Evolutionary conservation across 2,797 vertebrate species (phyloP), one percentile per base, ranked within the genome.

Genomic region (Phyllotis vaccarum): DNA sequence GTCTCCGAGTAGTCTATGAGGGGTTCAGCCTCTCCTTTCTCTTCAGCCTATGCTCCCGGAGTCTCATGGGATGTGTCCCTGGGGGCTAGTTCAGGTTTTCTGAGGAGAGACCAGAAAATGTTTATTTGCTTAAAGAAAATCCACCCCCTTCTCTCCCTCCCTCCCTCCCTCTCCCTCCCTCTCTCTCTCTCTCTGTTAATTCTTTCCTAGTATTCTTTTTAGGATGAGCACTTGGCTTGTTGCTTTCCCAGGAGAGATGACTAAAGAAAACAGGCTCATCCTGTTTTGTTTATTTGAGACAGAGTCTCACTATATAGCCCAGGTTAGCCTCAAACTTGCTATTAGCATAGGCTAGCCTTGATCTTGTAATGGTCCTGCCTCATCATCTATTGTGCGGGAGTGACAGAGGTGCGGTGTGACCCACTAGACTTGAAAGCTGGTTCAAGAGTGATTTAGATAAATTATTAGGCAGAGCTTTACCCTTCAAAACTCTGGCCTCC

Each of bases 101-200:
- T n/a, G 37, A 95, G 49, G 46, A 93, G 89, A 96, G 29, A 49
- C 75, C 72, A 74, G 56, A 88, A 49, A 60, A 3, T 78, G 37
- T 58, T 89, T 83, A 66, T 93, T 96, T 92, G 11, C 54, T 66
- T 56, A 11, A 86, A 85, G 60, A 52, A 85, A 64, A n/a, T 19
- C 34, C 64, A 16, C 14, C 64, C 4, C 31, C n/a, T n/a, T 2
- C 1, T 7, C 10, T n/a, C 37, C 2, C 46, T 13, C 64, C 4
- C 31, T 2, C 1, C 6, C 10, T n/a, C 37, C 2, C 46, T 49
- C 46, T 49, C 46, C 9, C 46, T 49, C 46, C 9, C 46, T 49
- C 46, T 49, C 46, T 49, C 46, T 49, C 46, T 49, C 46, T 49
- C 46, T 49, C 46, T 49, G 46, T 49, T 13, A 1, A 0, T 85